These are phyloP conservation scores for Sipha maydis DNA, from an alignment of 2,888 invertebrate genomes.

Conservation along the genomic window DNA sequence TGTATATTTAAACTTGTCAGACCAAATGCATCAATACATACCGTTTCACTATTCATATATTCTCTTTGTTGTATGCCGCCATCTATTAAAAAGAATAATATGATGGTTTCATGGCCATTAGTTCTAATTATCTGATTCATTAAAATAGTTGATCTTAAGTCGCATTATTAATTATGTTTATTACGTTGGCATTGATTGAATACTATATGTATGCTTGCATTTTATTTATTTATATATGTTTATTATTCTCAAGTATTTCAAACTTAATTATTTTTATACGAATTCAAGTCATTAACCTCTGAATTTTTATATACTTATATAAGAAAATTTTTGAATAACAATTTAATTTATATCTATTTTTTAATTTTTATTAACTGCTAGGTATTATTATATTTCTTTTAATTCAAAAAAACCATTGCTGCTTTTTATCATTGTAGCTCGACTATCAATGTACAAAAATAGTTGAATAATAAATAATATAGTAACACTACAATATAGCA, in stretches of 20 bases:
- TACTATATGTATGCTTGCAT: constrained; percentile 1
- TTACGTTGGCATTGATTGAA: constrained; percentile 60
- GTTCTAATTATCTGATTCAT: constrained; percentile 61
- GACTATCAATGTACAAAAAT: too few relatives aligned
- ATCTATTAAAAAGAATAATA: constrained; percentile 50
- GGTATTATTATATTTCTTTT: too few relatives aligned
- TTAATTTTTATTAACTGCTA: background rate
- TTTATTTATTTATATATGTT: constrained; percentile 6
- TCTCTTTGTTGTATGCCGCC: constrained; percentile 53
- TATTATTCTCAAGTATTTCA: background rate
- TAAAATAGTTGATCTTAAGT: constrained; percentile 54
- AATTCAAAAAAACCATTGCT: too few relatives aligned
- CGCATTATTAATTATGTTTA: constrained; percentile 58
- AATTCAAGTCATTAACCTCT: constrained; percentile 34
- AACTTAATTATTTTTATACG: constrained; percentile 18
- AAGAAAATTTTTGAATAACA: background rate
- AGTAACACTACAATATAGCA: too few relatives aligned
- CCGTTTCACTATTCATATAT: constrained; percentile 4
- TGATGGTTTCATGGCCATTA: constrained; percentile 55
- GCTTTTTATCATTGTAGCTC: too few relatives aligned
- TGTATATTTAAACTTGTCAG: background rate
- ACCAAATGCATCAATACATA: constrained; percentile 36
- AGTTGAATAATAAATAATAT: too few relatives aligned
- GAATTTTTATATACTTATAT: background rate
- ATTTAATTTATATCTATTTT: background rate